A percentile compares a stretch with the other conserved stretches of the same genome.
Evolutionary conservation across 1,140 invertebrate genomes (phyloP).

Genomic region (Uloborus diversus): DNA sequence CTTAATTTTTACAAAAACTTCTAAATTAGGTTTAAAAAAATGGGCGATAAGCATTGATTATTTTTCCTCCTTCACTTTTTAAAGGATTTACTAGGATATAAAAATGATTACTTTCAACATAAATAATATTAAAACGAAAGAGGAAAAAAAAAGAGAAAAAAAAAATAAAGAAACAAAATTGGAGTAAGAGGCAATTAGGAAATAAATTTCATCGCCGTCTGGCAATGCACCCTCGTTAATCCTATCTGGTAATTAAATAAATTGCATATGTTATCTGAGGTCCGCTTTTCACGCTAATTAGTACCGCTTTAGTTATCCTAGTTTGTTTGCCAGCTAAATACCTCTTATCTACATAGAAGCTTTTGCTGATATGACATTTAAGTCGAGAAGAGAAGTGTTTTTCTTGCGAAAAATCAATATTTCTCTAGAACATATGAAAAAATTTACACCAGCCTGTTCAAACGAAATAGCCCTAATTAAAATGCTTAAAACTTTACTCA

Average conservation of each 20-base stretch:
- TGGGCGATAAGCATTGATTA: no score
- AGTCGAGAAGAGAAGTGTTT: conserved; percentile 4
- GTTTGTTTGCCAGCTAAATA: neutral
- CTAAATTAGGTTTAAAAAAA: no score
- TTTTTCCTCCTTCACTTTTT: no score
- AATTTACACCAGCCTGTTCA: no score
- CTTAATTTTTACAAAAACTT: no score
- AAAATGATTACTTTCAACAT: no score
- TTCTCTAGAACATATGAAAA: neutral
- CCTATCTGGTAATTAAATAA: conserved; percentile 10
- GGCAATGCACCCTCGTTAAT: neutral
- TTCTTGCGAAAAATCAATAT: neutral
- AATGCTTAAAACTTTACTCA: no score
- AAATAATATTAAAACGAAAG: no score
- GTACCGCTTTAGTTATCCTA: neutral
- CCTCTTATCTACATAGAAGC: neutral
- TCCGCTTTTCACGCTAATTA: conserved; percentile 15
- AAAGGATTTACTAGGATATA: no score
- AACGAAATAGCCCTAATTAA: no score
- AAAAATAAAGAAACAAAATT: neutral
- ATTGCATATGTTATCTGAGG: neutral
- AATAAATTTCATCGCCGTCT: neutral
- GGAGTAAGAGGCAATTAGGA: neutral
- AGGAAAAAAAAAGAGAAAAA: no score
- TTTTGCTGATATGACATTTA: neutral